A percentile compares a stretch with the other conserved stretches of the same genome.
These are phyloP conservation scores for Platalea minor DNA, from an alignment of 2,797 vertebrate genomes.

Conservation along the genomic window DNA sequence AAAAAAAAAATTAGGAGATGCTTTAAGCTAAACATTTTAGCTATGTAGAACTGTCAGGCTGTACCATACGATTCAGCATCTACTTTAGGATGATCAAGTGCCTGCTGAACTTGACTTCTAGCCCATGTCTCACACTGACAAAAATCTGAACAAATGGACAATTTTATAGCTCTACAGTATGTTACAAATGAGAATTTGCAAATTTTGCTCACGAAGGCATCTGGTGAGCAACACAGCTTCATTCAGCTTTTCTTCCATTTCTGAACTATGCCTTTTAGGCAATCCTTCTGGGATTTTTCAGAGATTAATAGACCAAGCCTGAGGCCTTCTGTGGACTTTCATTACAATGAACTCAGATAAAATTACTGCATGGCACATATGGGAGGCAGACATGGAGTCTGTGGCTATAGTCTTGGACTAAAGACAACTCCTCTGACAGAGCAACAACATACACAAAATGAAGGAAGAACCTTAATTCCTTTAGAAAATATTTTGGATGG, in stretches of 20 bases:
- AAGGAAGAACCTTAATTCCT: neutral
- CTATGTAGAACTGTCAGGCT: neutral
- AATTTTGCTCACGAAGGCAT: neutral
- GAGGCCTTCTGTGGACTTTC: neutral
- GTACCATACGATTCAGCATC: accelerated
- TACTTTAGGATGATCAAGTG: neutral
- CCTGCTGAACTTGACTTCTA: neutral
- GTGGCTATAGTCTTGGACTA: neutral
- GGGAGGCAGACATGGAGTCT: neutral
- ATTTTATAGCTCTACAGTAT: neutral
- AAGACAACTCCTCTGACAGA: neutral
- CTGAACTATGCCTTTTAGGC: neutral
- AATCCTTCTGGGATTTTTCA: neutral
- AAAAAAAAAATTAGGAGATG: neutral
- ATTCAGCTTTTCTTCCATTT: neutral
- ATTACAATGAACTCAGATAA: neutral
- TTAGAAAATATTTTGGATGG: neutral
- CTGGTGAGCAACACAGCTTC: neutral
- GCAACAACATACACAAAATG: neutral
- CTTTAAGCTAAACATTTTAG: neutral
- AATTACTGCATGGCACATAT: neutral
- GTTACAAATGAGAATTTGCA: neutral
- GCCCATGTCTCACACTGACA: neutral
- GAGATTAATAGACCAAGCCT: neutral
- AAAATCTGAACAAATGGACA: neutral